phyloP scores from a whole-genome alignment of 2,888 invertebrate genomes.

The Tetrapedia diversipes region DNA sequence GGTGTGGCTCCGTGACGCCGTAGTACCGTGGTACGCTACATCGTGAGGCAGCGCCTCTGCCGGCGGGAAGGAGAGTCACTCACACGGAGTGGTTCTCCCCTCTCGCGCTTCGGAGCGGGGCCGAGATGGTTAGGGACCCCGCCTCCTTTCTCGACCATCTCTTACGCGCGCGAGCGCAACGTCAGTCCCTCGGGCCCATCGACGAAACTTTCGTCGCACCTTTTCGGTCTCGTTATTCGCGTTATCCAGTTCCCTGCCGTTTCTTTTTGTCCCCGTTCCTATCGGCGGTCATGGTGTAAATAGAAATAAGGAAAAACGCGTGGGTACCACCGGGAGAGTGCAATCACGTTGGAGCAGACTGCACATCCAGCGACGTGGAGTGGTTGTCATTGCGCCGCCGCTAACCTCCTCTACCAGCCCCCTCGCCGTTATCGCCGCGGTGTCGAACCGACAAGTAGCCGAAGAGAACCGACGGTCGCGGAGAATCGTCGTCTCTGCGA shows the following conservation, averaged over 20 bases:
- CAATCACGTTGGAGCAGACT: slow-evolving; percentile 47
- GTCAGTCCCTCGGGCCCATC: slow-evolving; percentile 61
- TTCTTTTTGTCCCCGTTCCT: background rate
- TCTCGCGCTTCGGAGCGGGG: slow-evolving; percentile 57
- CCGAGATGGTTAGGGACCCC: slow-evolving; percentile 72
- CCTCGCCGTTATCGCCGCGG: slow-evolving; percentile 5
- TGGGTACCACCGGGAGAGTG: slow-evolving; percentile 34
- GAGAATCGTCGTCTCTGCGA: slow-evolving; percentile 15
- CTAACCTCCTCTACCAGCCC: slow-evolving; percentile 41
- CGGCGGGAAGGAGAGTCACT: slow-evolving; percentile 49
- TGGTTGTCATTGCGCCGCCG: slow-evolving; percentile 64
- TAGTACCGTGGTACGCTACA: slow-evolving; percentile 72
- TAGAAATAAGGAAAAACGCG: slow-evolving; percentile 22
- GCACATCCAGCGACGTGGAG: slow-evolving; percentile 47
- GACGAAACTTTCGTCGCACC: slow-evolving; percentile 51
- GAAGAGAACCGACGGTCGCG: slow-evolving; percentile 21
- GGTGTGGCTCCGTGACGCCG: slow-evolving; percentile 75
- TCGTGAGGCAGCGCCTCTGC: slow-evolving; percentile 60
- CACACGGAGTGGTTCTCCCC: slow-evolving; percentile 44
- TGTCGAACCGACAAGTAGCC: slow-evolving; percentile 26
- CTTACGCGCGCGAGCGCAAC: slow-evolving; percentile 57
- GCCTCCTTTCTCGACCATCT: slow-evolving; percentile 72
- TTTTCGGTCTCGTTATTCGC: slow-evolving; percentile 41
- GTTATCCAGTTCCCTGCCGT: background rate
- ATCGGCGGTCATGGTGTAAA: background rate